These are phyloP conservation scores for Pachycephala philippinensis DNA, from an alignment of 2,113 vertebrate genomes.

Conservation along the genomic window DNA sequence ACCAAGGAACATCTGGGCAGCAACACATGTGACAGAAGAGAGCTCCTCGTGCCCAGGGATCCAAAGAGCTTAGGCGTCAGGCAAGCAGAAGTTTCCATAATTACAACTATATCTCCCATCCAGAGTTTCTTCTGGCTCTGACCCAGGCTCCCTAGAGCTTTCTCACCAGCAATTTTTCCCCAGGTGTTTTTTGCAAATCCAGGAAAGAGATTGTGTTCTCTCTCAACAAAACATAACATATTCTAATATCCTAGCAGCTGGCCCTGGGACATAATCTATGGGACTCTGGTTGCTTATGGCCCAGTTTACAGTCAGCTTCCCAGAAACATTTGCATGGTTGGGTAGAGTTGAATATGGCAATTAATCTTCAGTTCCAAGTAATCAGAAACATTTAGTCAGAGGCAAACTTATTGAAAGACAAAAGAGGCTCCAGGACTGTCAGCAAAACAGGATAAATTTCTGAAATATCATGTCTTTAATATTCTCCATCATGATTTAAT, in stretches of 20 bases:
- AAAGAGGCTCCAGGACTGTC: not conserved
- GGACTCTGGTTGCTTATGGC: not conserved
- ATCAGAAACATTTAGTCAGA: constrained; percentile 18
- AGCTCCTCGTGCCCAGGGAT: not conserved
- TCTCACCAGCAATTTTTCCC: not conserved
- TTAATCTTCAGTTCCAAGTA: constrained; percentile 1
- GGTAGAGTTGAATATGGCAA: constrained; percentile 14
- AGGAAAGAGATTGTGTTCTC: not conserved
- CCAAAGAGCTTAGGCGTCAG: not conserved
- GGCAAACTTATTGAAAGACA: not conserved
- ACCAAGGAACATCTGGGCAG: not conserved
- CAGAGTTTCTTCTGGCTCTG: not conserved
- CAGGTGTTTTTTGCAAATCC: not conserved
- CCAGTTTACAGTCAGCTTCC: not conserved
- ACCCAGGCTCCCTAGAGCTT: not conserved
- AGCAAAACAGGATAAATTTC: not conserved
- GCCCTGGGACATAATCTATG: not conserved
- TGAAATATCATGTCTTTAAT: not conserved
- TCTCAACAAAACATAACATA: not conserved
- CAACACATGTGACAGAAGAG: not conserved
- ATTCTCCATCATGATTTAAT: not conserved
- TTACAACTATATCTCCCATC: not conserved
- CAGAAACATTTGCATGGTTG: constrained; percentile 6
- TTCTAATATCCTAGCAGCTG: not conserved
- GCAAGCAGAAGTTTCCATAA: not conserved